These are phyloP conservation scores for Battus philenor DNA, from an alignment of 1,140 invertebrate species.

Conservation along the genomic window DNA sequence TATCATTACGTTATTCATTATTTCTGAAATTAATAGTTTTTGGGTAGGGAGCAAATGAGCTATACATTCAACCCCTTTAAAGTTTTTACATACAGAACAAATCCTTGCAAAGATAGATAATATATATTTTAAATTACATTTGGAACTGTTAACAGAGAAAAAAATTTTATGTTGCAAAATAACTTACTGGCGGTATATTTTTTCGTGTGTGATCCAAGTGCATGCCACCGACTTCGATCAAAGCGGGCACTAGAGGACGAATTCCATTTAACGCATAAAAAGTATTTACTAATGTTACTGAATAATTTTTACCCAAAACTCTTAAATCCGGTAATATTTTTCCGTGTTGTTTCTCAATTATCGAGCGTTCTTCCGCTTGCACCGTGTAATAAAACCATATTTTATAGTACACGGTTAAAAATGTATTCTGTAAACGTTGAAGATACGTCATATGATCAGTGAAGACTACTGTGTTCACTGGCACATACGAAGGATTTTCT, in stretches of 20 bases:
- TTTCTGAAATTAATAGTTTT: too few species aligned
- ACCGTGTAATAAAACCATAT: slow-evolving; percentile 29
- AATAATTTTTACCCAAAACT: slow-evolving; percentile 22
- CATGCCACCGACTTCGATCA: slow-evolving; percentile 76
- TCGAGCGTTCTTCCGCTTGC: slow-evolving; percentile 40
- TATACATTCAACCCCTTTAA: too few species aligned
- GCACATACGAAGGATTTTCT: slow-evolving; percentile 79
- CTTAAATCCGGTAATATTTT: slow-evolving; percentile 45
- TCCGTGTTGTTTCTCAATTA: slow-evolving; percentile 58
- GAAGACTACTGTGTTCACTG: slow-evolving; percentile 68
- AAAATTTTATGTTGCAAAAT: neutral
- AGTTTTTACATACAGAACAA: too few species aligned
- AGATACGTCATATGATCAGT: slow-evolving; percentile 73
- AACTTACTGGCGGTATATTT: slow-evolving; percentile 65
- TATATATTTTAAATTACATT: too few species aligned
- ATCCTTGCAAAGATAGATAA: too few species aligned
- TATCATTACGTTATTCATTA: too few species aligned
- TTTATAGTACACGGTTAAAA: slow-evolving; percentile 36
- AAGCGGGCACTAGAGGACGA: slow-evolving; percentile 20
- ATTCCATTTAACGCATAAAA: slow-evolving; percentile 50
- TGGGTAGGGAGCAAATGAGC: too few species aligned
- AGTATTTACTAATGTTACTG: slow-evolving; percentile 60
- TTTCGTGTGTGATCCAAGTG: slow-evolving; percentile 71
- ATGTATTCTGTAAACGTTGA: slow-evolving; percentile 76
- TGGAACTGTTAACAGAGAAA: too few species aligned